These are phyloP conservation scores for Heliconius ethilla DNA, from an alignment of 2,888 invertebrate genomes.

Conservation along the genomic window DNA sequence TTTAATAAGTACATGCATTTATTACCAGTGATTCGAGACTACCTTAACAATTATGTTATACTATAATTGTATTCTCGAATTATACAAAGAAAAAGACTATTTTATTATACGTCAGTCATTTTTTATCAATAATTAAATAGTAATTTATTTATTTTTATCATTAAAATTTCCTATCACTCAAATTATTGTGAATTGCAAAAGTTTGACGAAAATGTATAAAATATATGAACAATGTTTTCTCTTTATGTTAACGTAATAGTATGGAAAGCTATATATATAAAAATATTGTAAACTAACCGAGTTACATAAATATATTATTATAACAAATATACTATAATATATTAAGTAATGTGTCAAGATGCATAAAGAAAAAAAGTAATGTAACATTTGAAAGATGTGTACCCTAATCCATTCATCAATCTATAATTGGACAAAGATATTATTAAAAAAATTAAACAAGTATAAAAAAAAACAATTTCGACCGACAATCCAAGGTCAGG, in stretches of 20 bases:
- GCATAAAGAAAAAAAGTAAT: slow-evolving; percentile 35
- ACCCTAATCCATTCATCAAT: slow-evolving; percentile 64
- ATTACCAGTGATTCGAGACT: not conserved
- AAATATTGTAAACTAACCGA: not conserved
- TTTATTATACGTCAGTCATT: not conserved
- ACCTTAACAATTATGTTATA: not conserved
- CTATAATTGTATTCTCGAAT: not conserved
- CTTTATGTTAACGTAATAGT: not conserved
- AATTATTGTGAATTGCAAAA: not conserved
- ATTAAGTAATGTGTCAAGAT: not conserved
- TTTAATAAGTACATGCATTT: slow-evolving; percentile 10
- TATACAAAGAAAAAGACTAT: not conserved
- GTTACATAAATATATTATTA: not conserved
- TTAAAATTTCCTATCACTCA: not conserved
- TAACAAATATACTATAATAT: not conserved
- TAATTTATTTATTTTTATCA: not conserved
- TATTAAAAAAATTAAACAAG: slow-evolving; percentile 37
- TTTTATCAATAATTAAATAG: not conserved
- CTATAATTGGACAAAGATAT: slow-evolving; percentile 67
- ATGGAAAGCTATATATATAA: no score
- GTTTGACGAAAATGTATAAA: slow-evolving; percentile 24
- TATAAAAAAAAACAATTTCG: slow-evolving; percentile 24
- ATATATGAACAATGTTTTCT: slow-evolving; percentile 6
- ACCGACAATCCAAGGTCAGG: slow-evolving; percentile 69
- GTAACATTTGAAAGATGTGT: slow-evolving; percentile 74